Evolutionary conservation across 1,140 invertebrate species (phyloP), one percentile per base, ranked within the genome.

Genomic region (Polypedilum pembai): DNA sequence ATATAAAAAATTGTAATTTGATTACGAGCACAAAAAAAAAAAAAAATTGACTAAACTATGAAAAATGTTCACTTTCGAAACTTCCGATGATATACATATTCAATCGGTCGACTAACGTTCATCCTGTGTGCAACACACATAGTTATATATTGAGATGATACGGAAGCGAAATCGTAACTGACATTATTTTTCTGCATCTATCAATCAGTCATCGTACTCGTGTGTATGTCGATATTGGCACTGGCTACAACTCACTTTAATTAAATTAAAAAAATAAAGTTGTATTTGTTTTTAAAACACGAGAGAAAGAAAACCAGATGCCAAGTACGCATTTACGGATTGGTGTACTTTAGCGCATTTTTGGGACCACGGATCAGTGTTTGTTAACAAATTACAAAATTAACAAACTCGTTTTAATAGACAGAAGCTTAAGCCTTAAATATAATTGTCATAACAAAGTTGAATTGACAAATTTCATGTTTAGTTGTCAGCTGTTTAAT

Each of bases 41-140:
- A n/a, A n/a, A n/a, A n/a, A n/a, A n/a, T n/a, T n/a, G n/a, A 45
- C 45, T 56, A 56, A 56, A 56, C 45, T 56, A 56, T 56, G 45
- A 56, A 56, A 33, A 56, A 56, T 56, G 41, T n/a, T n/a, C n/a
- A 33, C 24, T 33, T 5, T 56, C 45, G n/a, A 56, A 56, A 56
- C 45, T n/a, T 56, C 45, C 45, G 45, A 56, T 56, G 24, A 33
- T 33, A 33, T 5, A 56, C 45, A 56, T n/a, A 56, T 56, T 56
- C 45, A 56, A 56, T 56, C 45, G n/a, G 12, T 12, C n/a, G 45
- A n/a, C 45, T 56, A 56, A 56, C 45, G 45, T 56, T 12, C 45
- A n/a, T n/a, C n/a, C 12, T n/a, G n/a, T 56, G 15, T 56, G 24
- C 24, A 33, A 33, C 24, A 33, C 24, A 33, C 5, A 5, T 33